Conservation (phyloP, 2,888 invertebrate species). For the Dinocampus coccinellae region DNA sequence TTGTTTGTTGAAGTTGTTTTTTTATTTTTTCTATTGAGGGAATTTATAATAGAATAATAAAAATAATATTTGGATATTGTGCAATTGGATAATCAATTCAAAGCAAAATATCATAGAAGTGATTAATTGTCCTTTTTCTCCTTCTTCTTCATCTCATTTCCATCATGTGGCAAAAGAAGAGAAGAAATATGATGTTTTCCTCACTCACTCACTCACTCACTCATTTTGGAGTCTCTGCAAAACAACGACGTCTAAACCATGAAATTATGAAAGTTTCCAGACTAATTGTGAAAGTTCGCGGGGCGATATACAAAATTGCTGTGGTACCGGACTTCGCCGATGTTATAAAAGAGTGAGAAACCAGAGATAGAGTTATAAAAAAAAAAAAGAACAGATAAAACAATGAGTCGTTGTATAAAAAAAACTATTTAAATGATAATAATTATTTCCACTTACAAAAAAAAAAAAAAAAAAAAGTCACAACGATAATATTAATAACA, state of each 20-base stretch:
- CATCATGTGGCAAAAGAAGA: neutral
- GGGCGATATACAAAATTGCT: conserved; percentile 57
- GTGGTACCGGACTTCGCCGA: conserved; percentile 19
- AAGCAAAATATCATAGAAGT: neutral
- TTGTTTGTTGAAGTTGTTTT: no score
- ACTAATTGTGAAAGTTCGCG: conserved; percentile 65
- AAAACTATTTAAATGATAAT: neutral
- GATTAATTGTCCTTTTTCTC: no score
- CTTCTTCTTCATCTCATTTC: no score
- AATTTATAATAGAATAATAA: no score
- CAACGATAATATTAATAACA: no score
- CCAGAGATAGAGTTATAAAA: neutral
- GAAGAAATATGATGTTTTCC: neutral
- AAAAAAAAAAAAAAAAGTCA: no score
- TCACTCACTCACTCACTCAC: conserved; percentile 35
- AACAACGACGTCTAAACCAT: conserved; percentile 59
- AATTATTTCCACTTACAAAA: neutral
- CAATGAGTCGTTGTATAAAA: conserved; percentile 3
- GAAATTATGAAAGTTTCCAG: conserved; percentile 66
- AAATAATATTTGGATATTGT: neutral
- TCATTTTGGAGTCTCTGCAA: conserved; percentile 53
- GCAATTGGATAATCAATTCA: neutral
- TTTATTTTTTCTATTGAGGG: no score
- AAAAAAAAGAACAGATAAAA: neutral
- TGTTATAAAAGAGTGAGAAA: neutral